phyloP scores from a whole-genome alignment of 2,113 vertebrate species.

The Sinocyclocheilus maitianheensis region DNA sequence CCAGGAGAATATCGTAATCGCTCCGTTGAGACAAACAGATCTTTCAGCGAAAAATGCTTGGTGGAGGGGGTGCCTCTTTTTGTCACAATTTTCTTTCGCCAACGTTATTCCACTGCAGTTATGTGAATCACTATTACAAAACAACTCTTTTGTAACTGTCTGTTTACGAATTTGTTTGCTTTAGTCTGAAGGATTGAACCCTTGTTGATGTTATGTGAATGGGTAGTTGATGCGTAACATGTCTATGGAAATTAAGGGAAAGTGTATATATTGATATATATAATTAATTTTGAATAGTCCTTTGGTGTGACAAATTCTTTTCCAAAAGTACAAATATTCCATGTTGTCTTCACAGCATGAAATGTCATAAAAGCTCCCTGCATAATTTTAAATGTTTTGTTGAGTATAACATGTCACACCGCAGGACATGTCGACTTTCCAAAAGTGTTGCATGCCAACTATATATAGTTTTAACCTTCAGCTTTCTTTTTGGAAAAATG shows the following conservation, averaged over 20 bases:
- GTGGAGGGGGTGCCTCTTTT: not conserved
- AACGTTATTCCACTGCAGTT: not conserved
- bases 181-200: not conserved
- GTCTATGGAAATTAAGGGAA: not conserved
- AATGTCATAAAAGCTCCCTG: not conserved
- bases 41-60: not conserved
- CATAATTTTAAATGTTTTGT: slow-evolving; percentile 15
- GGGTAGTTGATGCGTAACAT: not conserved
- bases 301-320: not conserved
- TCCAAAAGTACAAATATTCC: not conserved
- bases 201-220: not conserved
- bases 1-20: not conserved
- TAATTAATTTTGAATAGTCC: not conserved
- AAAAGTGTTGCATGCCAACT: slow-evolving; percentile 1
- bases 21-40: not conserved
- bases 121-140: not conserved
- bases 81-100: not conserved
- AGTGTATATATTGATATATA: not conserved
- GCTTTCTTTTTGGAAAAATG: slow-evolving; percentile 3
- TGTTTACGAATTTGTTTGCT: not conserved
- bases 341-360: not conserved
- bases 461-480: slow-evolving; percentile 33
- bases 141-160: not conserved
- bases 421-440: not conserved
- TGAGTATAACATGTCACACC: not conserved